A percentile compares a stretch with the other conserved stretches of the same genome.
Evolutionary conservation across 2,113 vertebrate genomes (phyloP).

Genomic region (Zeus faber): DNA sequence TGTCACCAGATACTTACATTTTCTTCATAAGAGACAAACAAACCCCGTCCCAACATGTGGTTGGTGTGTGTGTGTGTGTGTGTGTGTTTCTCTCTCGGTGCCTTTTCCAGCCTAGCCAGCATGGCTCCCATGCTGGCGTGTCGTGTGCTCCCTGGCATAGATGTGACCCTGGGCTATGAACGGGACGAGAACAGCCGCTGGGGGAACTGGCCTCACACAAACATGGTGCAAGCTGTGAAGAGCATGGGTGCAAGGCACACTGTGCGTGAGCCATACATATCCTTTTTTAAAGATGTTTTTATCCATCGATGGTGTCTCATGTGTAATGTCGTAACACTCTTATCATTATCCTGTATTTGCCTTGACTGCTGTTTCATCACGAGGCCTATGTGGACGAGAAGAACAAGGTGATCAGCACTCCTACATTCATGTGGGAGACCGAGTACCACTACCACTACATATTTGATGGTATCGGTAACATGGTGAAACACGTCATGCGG

Average conservation of each 20-base stretch:
- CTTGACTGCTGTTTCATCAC: slow-evolving; percentile 55
- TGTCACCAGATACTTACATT: too few species aligned
- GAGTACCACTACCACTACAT: slow-evolving; percentile 74
- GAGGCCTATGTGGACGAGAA: slow-evolving; percentile 73
- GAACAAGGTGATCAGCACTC: slow-evolving; percentile 76
- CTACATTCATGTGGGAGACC: slow-evolving; percentile 77
- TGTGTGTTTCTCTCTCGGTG: slow-evolving; percentile 33
- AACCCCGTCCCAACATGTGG: too few species aligned
- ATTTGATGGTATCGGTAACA: slow-evolving; percentile 73
- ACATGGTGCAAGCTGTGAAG: slow-evolving; percentile 70
- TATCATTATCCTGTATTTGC: slow-evolving; percentile 18
- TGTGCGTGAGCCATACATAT: slow-evolving; percentile 71
- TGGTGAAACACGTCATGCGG: slow-evolving; percentile 76
- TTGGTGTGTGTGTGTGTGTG: too few species aligned
- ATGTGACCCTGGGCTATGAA: slow-evolving; percentile 74
- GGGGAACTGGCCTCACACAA: slow-evolving; percentile 71
- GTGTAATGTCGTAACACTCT: too few species aligned
- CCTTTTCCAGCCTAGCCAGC: slow-evolving; percentile 62
- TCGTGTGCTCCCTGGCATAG: slow-evolving; percentile 63
- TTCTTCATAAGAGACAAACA: too few species aligned
- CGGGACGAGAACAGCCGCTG: slow-evolving; percentile 65
- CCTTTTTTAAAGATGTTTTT: slow-evolving; percentile 42
- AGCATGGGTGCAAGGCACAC: slow-evolving; percentile 70
- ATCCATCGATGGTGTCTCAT: neutral
- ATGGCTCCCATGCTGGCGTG: slow-evolving; percentile 71